Percentiles rank a stretch among this genome's conserved stretches.
Conservation (phyloP, 2,113 vertebrate species). For the Martes martes region DNA sequence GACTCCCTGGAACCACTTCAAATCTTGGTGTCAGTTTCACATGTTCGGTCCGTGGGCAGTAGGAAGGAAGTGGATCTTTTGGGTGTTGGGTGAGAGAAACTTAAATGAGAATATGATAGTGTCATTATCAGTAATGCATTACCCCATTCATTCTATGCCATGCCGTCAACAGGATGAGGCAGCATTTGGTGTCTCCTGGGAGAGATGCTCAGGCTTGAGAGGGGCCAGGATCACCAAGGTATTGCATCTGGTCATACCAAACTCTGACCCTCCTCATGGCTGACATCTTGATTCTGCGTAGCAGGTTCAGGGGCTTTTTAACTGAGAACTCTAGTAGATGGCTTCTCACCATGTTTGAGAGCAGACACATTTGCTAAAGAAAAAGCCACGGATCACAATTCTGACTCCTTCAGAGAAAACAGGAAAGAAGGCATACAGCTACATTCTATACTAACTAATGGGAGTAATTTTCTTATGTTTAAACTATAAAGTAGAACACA, state of each 20-base stretch:
- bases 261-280: not conserved
- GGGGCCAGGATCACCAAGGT: not conserved
- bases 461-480: not conserved
- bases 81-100: not conserved
- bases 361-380: not conserved
- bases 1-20: not conserved
- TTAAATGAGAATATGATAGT: not conserved
- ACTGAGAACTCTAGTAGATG: not conserved
- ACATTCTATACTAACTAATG: not conserved
- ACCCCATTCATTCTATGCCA: no score
- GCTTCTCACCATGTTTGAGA: not conserved
- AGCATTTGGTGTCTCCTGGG: not conserved
- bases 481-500: not conserved
- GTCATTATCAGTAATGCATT: not conserved
- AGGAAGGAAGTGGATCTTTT: not conserved
- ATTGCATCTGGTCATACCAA: not conserved
- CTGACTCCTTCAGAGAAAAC: not conserved
- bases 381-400: not conserved
- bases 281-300: not conserved
- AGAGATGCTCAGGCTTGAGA: not conserved
- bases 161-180: fast-evolving
- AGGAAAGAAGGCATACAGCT: not conserved
- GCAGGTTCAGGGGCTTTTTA: not conserved
- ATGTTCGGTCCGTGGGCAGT: not conserved
- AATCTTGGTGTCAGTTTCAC: not conserved